Percentiles rank a stretch among this genome's conserved stretches.
Evolutionary conservation across 2,888 invertebrate species (phyloP).

Genomic region (Lasioglossum leucozonium): DNA sequence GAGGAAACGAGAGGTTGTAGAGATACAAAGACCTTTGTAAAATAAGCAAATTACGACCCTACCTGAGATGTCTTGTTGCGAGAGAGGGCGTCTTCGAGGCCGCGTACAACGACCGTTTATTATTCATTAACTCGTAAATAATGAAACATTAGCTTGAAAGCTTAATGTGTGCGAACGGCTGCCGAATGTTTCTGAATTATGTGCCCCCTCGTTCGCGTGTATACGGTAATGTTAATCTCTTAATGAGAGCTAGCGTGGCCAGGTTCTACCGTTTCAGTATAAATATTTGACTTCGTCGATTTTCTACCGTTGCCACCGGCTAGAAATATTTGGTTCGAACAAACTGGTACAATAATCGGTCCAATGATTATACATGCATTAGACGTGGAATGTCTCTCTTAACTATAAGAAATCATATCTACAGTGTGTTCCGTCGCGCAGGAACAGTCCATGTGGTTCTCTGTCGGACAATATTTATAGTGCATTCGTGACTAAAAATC

Average conservation of each 20-base stretch:
- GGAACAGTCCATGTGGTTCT: too few species aligned
- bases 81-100: slow-evolving; percentile 25
- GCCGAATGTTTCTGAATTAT: neutral
- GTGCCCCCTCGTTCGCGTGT: neutral
- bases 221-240: neutral
- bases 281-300: neutral
- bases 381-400: neutral
- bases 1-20: slow-evolving; percentile 18
- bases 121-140: slow-evolving; percentile 39
- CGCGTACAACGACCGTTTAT: slow-evolving; percentile 15
- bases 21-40: slow-evolving; percentile 46
- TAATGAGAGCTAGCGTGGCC: neutral
- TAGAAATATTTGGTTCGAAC: neutral
- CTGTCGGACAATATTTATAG: too few species aligned
- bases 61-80: slow-evolving; percentile 9
- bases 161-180: neutral
- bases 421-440: too few species aligned
- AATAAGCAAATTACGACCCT: slow-evolving; percentile 41
- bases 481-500: too few species aligned
- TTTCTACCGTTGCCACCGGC: neutral
- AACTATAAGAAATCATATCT: neutral
- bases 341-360: neutral
- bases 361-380: neutral
- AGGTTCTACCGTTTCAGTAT: neutral
- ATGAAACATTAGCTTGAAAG: slow-evolving; percentile 16